Base-by-base conservation (phyloP, 2,888 invertebrate species). In the Cheilosia pagana region DNA sequence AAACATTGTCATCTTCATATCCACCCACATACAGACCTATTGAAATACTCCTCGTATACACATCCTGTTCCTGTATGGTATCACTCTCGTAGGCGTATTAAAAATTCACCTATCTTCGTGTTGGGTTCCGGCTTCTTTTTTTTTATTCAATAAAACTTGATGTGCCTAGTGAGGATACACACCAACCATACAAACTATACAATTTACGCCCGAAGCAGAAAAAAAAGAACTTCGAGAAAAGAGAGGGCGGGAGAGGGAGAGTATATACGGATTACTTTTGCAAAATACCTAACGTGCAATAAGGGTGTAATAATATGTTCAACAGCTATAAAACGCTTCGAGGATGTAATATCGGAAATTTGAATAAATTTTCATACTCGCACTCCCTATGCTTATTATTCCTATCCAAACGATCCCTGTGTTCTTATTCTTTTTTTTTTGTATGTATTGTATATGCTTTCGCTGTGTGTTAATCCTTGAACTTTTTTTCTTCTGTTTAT, bases 311-410 rank as follows among this genome's bases (percentile, higher is more conserved):
- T 82, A 82, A 87, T 86, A 86, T 86, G 86, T 87, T 86, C 79
- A 81, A 77, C 75, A 83, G 82, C 87, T 83, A 86, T 86, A 86
- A 87, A 87, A 81, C 72, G 86, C 68, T 86, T 77, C 75, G 48
- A 81, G 81, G 86, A 81, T 81, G 81, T 86, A 87, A 87, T 87
- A 86, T 87, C 86, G 81, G 85, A 86, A 86, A 85, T 87, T 86
- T 86, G 81, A 87, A 87, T 87, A 83, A 79, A 83, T 83, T 83
- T 83, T 70, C 83, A 70, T 68, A 72, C 75, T 55, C 65, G 65
- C 74, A 63, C 35, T 14, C 12, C 48, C 1, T 63, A 35, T 39
- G 25, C 39, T 23, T 63, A 70, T 59, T 25, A 52, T 39, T 48
- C 43, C 19, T 28, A 39, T 23, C 23, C 43, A 28, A 12, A 25